Evolutionary conservation across 2,113 vertebrate species (phyloP), one percentile per base, ranked within the genome.

Genomic region (Acanthochromis polyacanthus): DNA sequence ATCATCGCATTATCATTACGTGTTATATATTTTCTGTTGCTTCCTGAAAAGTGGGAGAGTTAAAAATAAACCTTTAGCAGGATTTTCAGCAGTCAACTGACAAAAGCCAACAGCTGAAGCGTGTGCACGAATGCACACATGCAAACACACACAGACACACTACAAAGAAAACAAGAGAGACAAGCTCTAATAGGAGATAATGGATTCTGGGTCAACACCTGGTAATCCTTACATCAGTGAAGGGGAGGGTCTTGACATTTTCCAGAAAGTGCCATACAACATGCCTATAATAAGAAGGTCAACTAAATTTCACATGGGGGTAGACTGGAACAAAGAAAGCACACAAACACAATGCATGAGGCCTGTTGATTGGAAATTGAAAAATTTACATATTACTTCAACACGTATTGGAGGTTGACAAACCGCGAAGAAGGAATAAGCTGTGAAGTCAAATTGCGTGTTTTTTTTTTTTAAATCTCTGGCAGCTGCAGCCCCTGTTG

Each of bases 161-260:
- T 16, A 22, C 19, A 30, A 25, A 63, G 32, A 36, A 36, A 67
- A 58, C 61, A 80, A 69, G 77, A 90, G 73, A 86, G 89, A 86
- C 88, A 82, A 55, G 72, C 77, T 83, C 52, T 93, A 89, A 91
- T 91, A 87, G 81, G 74, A 83, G 86, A 84, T 91, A 92, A 93
- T 92, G 89, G 85, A 91, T 93, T 92, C 83, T 79, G 86, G 92
- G 89, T 92, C 88, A 91, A 91, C 92, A 94, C 91, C 93, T 94
- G 91, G 86, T 89, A 90, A 92, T 84, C 81, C 86, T 85, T 88
- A 91, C 73, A 85, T 88, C 71, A 82, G 80, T 71, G 77, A 82
- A 84, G 76, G 78, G 79, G 78, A 83, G 80, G 63, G 76, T 58
- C 46, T 83, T 90, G 84, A 91, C 89, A 91, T 92, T 91, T 88